Conservation (phyloP, 2,113 vertebrate genomes). For the Casuarius casuarius region DNA sequence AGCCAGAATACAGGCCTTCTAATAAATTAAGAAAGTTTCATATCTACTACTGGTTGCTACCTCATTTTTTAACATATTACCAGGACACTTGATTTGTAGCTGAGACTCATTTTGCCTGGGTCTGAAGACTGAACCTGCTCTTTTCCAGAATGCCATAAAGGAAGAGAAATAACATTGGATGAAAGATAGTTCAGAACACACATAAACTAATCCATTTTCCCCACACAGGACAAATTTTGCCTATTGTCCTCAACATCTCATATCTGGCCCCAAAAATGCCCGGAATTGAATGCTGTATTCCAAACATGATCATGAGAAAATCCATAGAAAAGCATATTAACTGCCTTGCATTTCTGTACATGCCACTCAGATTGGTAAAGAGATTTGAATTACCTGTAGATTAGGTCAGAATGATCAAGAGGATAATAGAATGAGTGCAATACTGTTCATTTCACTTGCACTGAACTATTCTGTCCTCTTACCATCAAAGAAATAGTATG, state of each 20-base stretch:
- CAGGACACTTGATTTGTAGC: neutral
- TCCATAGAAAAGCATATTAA: rapidly evolving
- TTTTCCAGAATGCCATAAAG: neutral
- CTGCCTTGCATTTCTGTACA: neutral
- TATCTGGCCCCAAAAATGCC: neutral
- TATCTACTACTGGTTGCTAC: neutral
- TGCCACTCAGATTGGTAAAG: neutral
- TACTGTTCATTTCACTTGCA: neutral
- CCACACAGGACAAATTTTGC: neutral
- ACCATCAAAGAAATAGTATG: neutral
- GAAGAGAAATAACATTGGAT: neutral
- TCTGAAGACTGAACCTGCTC: neutral
- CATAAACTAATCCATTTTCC: neutral
- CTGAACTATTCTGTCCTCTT: neutral
- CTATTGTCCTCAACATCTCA: neutral
- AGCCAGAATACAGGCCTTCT: neutral
- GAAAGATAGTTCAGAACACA: neutral
- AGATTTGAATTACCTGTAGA: neutral
- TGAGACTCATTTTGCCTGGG: neutral
- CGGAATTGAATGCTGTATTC: neutral
- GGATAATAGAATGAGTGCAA: neutral
- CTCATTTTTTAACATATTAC: neutral
- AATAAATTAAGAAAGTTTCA: neutral
- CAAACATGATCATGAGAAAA: neutral
- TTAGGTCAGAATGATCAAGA: neutral